Conservation (phyloP, 1,140 invertebrate genomes). For the Cotesia chilonis region DNA sequence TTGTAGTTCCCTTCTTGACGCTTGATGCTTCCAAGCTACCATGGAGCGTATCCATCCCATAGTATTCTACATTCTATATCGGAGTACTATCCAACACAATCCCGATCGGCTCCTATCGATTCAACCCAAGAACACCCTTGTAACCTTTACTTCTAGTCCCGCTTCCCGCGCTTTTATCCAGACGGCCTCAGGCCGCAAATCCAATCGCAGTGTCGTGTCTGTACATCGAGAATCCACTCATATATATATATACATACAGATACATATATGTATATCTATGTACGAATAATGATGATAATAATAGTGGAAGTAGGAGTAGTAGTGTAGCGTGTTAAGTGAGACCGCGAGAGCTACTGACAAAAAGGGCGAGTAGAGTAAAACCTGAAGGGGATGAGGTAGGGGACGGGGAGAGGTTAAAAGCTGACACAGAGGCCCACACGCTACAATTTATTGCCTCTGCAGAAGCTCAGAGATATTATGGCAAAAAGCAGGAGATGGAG, state of each 20-base stretch:
- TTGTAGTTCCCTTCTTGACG: not conserved
- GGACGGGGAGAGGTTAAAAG: not conserved
- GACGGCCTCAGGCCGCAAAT: constrained; percentile 18
- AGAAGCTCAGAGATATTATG: constrained; percentile 11
- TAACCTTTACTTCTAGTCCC: not conserved
- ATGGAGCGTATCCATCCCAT: too few species aligned
- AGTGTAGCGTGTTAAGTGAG: too few species aligned
- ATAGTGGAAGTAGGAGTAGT: too few species aligned
- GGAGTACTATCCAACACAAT: not conserved
- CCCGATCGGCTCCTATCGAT: constrained; percentile 22
- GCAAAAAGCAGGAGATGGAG: not conserved
- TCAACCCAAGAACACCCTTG: not conserved
- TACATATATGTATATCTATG: too few species aligned
- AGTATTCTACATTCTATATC: not conserved
- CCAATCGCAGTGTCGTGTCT: constrained; percentile 7
- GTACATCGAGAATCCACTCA: too few species aligned
- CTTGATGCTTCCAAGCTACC: too few species aligned
- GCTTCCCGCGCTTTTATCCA: constrained; percentile 4
- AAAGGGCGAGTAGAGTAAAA: too few species aligned
- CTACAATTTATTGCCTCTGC: constrained; percentile 9
- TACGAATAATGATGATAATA: too few species aligned
- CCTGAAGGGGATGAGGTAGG: too few species aligned
- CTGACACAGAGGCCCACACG: constrained; percentile 22
- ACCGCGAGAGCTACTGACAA: not conserved
- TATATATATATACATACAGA: not conserved